These are phyloP conservation scores for Habroteleia sp. DNA, from an alignment of 2,888 invertebrate genomes.

Conservation along the genomic window DNA sequence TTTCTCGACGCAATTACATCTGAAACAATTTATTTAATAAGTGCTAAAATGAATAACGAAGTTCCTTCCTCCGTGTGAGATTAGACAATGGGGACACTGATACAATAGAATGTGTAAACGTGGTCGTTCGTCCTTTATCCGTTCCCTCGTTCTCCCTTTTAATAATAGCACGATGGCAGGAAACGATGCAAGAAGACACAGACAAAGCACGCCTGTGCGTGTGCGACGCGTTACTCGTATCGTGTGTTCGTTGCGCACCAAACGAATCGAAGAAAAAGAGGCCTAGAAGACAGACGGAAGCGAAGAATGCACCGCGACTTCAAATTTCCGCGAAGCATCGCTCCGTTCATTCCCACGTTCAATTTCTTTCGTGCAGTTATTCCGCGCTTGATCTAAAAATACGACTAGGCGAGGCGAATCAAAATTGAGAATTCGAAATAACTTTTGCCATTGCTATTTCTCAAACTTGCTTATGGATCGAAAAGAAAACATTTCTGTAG, in stretches of 20 bases:
- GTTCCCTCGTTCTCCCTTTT: constrained; percentile 60
- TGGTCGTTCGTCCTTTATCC: constrained; percentile 44
- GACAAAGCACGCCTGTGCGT: constrained; percentile 21
- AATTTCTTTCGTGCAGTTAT: constrained; percentile 13
- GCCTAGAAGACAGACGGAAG: constrained; percentile 63
- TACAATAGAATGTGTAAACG: constrained; percentile 37
- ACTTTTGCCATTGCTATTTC: too few relatives aligned
- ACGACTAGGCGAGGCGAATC: too few relatives aligned
- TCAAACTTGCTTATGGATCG: too few relatives aligned
- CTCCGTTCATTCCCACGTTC: constrained; percentile 53
- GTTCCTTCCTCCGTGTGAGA: constrained; percentile 22
- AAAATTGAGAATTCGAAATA: too few relatives aligned
- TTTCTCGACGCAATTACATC: too few relatives aligned
- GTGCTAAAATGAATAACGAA: background rate
- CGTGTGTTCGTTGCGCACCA: constrained; percentile 1
- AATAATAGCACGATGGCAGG: constrained; percentile 67
- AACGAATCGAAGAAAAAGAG: constrained; percentile 39
- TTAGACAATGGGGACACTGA: constrained; percentile 34
- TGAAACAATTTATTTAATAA: background rate
- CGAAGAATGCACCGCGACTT: constrained; percentile 39
- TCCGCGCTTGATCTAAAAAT: constrained; percentile 7
- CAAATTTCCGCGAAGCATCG: constrained; percentile 48
- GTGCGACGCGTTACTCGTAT: constrained; percentile 16
- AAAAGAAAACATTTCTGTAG: too few relatives aligned
- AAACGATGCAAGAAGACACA: constrained; percentile 68